Evolutionary conservation across 2,113 vertebrate genomes (phyloP).

Genomic region (Merops nubicus): DNA sequence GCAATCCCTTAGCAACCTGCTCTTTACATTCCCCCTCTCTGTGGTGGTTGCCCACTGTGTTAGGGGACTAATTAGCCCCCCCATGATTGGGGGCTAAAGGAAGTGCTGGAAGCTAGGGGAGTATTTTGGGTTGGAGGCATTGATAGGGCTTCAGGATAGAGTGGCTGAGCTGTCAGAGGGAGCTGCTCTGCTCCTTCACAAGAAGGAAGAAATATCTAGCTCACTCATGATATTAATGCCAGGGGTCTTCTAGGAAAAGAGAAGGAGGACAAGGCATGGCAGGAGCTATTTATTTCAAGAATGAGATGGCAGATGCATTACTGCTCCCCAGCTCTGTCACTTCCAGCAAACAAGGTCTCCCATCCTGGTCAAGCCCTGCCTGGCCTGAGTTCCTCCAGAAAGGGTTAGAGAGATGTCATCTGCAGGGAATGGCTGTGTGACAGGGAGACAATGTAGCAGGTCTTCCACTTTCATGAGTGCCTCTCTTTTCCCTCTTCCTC

Average conservation of each 20-base stretch:
- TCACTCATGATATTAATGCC: neutral
- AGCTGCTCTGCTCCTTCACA: neutral
- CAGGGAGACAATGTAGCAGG: neutral
- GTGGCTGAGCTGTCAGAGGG: neutral
- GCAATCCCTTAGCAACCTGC: neutral
- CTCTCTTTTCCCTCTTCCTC: neutral
- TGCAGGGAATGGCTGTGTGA: neutral
- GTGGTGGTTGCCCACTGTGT: fast-evolving
- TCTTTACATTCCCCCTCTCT: neutral
- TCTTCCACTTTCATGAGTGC: neutral
- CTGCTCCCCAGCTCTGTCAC: neutral
- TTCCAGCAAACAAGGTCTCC: neutral
- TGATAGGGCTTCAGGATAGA: neutral
- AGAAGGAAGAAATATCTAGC: neutral
- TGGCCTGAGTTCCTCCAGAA: neutral
- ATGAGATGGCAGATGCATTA: neutral
- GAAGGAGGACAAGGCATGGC: neutral
- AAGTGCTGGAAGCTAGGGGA: neutral
- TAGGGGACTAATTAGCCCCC: too few relatives aligned
- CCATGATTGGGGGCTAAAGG: neutral
- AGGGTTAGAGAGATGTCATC: neutral
- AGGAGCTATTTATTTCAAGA: neutral
- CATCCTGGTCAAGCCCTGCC: neutral
- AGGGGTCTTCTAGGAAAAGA: neutral
- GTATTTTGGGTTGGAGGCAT: neutral